Evolutionary conservation across 2,888 invertebrate genomes (phyloP).

Genomic region (Tipula confusa): DNA sequence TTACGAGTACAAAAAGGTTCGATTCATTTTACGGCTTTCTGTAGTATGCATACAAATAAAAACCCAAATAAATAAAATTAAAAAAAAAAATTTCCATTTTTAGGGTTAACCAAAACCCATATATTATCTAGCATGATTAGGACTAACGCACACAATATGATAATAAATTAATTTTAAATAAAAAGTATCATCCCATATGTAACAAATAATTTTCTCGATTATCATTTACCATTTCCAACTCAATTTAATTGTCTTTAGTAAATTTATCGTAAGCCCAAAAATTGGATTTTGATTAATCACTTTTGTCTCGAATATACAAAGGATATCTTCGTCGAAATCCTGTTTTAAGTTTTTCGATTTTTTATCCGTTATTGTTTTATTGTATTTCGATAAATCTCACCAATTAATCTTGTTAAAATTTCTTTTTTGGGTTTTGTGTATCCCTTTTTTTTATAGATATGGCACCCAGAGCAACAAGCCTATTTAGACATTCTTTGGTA

Average conservation of each 20-base stretch:
- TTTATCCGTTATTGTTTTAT: background rate
- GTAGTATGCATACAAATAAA: too few relatives aligned
- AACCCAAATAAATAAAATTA: too few relatives aligned
- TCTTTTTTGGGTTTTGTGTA: background rate
- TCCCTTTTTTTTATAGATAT: background rate
- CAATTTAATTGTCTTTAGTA: background rate
- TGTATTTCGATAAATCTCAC: background rate
- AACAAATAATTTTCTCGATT: background rate
- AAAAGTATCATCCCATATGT: background rate
- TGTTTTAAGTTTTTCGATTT: background rate
- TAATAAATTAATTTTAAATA: too few relatives aligned
- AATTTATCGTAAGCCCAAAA: background rate
- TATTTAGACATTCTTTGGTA: too few relatives aligned
- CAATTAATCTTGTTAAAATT: background rate
- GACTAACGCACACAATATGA: too few relatives aligned
- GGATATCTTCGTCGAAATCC: background rate
- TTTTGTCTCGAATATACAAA: background rate
- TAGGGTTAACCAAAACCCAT: too few relatives aligned
- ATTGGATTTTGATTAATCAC: background rate
- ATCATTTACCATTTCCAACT: background rate
- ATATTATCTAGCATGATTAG: too few relatives aligned
- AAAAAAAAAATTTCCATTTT: too few relatives aligned
- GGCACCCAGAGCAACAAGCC: too few relatives aligned
- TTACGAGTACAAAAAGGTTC: too few relatives aligned
- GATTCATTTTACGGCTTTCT: too few relatives aligned